Evolutionary conservation across 2,888 invertebrate genomes (phyloP).

Genomic region (Brachylomia viminalis): DNA sequence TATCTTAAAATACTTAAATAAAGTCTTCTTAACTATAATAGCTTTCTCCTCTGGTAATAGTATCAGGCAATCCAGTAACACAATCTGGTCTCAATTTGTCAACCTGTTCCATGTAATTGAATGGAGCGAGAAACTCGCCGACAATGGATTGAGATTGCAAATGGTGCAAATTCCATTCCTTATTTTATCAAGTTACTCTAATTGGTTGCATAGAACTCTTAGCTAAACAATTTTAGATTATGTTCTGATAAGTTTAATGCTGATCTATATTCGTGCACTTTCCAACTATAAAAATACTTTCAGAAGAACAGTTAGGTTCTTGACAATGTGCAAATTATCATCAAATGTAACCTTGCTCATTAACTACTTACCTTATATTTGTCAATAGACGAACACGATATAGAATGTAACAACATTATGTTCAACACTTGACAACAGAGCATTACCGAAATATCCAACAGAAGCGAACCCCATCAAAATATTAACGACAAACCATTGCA

Average conservation of each 20-base stretch:
- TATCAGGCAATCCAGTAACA: conserved; percentile 44
- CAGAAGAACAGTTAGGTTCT: not conserved
- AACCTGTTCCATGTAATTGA: conserved; percentile 66
- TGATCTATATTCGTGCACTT: conserved; percentile 27
- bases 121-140: conserved; percentile 63
- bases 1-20: conserved; percentile 21
- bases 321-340: not conserved
- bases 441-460: conserved; percentile 13
- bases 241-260: conserved; percentile 29
- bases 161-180: conserved; percentile 54
- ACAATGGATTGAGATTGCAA: conserved; percentile 67
- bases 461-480: conserved; percentile 17
- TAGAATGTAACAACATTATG: not conserved
- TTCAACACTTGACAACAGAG: conserved; percentile 6
- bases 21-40: conserved; percentile 51
- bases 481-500: conserved; percentile 26
- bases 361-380: not conserved
- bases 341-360: not conserved
- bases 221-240: conserved; percentile 42
- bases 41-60: conserved; percentile 55
- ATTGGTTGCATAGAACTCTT: conserved; percentile 52
- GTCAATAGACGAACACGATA: not conserved
- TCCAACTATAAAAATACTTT: not conserved
- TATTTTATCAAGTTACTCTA: conserved; percentile 53
- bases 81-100: conserved; percentile 67